Base-by-base conservation (phyloP, 2,113 vertebrate genomes). In the Oreochromis niloticus region DNA sequence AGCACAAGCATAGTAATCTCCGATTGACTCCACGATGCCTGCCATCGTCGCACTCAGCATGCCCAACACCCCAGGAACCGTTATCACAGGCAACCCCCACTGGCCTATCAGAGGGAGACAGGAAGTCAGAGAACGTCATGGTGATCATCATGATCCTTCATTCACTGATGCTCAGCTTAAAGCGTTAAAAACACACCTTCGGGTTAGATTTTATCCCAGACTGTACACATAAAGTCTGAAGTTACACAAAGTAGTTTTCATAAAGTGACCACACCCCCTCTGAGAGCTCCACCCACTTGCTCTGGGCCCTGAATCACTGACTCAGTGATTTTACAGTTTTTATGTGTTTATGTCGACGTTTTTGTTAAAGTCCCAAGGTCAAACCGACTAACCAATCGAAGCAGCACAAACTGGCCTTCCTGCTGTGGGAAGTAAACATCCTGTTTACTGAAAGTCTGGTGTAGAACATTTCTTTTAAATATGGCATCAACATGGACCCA, bases 1-100 rank as follows among this genome's bases (percentile, higher is more conserved):
- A 39, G 99, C 99, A 10, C 99, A 99, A 6, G 98, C 98, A 9
- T 99, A 99, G 87, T 99, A 99, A 91, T 99, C 98, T 9, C 99
- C 99, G 0, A 99, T 98, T 14, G 99, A 99, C 93, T 99, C 99
- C 2, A 99, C 96, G 48, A 99, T 99, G 48, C 99, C 99, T 0
- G 97, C 97, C 88, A 98, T 80, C 0, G 97, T 99, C 9, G 99
- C 99, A 9, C 99, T 99, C 90, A 99, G 97, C 98, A 99, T 99
- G 8, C 99, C 99, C 92, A 99, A 84, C 85, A 98, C 98, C 1
- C 98, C 98, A 0, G 98, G 98, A 1, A 96, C 94, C 0, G 98
- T 99, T 88, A 99, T 97, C 1, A 97, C 97, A 6, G 99, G 98
- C 80, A 98, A 89, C 16, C 98, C 99, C 99, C 99, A 99, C 93